Conservation (phyloP, 2,888 invertebrate genomes). For the Bursaphelenchus okinawaensis region DNA sequence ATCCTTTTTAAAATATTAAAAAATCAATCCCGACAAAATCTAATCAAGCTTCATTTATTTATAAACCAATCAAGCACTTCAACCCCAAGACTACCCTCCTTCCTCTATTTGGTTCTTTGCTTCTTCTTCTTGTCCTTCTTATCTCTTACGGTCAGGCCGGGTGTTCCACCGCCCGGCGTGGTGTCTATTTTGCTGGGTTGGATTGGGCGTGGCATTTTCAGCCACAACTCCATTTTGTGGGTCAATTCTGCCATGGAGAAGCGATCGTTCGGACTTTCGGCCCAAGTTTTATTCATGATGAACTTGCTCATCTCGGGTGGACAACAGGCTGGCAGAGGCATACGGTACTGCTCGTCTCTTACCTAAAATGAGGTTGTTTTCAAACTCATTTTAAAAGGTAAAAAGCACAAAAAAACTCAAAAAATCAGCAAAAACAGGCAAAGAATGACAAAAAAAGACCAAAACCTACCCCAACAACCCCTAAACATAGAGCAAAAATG, state of each 20-base stretch:
- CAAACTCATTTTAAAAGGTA: not conserved
- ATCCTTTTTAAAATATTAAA: too few relatives aligned
- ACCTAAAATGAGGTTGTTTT: constrained; percentile 15
- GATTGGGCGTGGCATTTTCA: not conserved
- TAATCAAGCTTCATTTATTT: too few relatives aligned
- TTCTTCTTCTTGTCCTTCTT: not conserved
- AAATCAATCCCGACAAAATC: too few relatives aligned
- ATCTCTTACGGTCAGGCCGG: not conserved
- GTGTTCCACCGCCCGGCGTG: too few relatives aligned
- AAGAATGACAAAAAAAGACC: too few relatives aligned
- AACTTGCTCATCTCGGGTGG: constrained; percentile 13
- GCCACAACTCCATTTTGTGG: constrained; percentile 13
- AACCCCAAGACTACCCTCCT: too few relatives aligned
- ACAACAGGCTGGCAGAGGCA: constrained; percentile 21
- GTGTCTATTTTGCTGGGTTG: not conserved
- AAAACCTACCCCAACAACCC: constrained; percentile 10
- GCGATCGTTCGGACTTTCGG: constrained; percentile 19
- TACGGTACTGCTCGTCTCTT: constrained; percentile 28
- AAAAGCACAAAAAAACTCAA: too few relatives aligned
- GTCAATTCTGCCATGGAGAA: constrained; percentile 17
- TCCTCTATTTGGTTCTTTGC: not conserved
- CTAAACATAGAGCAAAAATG: too few relatives aligned
- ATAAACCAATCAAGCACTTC: too few relatives aligned
- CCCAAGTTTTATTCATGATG: constrained; percentile 15
- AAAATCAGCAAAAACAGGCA: too few relatives aligned